Evolutionary conservation across 2,888 invertebrate species (phyloP).

Genomic region (Blastobasis adustella): DNA sequence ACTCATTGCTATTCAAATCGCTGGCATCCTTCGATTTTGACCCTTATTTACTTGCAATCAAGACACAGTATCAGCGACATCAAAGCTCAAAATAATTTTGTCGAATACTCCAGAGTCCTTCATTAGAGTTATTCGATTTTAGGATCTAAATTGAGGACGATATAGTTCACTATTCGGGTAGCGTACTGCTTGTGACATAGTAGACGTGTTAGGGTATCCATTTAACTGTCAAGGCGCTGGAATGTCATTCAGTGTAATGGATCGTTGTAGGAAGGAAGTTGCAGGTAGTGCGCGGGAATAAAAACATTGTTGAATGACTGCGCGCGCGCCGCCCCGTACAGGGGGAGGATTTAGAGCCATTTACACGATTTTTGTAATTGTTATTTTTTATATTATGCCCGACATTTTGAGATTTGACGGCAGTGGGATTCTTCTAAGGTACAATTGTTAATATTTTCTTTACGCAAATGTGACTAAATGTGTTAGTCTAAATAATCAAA

Average conservation of each 20-base stretch:
- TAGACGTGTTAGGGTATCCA: constrained; percentile 50
- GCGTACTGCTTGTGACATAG: constrained; percentile 20
- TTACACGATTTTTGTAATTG: constrained; percentile 9
- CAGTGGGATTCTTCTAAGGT: too few relatives aligned
- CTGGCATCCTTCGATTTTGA: not conserved
- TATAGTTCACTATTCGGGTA: constrained; percentile 17
- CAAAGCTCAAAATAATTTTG: too few relatives aligned
- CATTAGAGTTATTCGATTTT: too few relatives aligned
- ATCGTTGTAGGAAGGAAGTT: constrained; percentile 70
- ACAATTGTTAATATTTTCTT: too few relatives aligned
- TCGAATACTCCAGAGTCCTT: too few relatives aligned
- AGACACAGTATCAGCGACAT: too few relatives aligned
- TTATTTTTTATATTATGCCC: not conserved
- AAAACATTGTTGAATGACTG: constrained; percentile 37
- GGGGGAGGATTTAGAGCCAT: constrained; percentile 35
- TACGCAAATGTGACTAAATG: too few relatives aligned
- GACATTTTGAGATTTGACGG: too few relatives aligned
- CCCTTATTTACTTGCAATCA: not conserved
- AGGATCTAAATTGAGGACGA: not conserved
- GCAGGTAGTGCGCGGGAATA: constrained; percentile 56
- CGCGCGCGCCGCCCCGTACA: constrained; percentile 33
- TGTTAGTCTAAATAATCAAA: too few relatives aligned
- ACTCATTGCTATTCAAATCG: not conserved
- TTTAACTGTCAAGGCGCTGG: constrained; percentile 57
- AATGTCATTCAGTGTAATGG: constrained; percentile 68